phyloP scores from a whole-genome alignment of 1,140 invertebrate genomes.

The Holotrichia oblita region DNA sequence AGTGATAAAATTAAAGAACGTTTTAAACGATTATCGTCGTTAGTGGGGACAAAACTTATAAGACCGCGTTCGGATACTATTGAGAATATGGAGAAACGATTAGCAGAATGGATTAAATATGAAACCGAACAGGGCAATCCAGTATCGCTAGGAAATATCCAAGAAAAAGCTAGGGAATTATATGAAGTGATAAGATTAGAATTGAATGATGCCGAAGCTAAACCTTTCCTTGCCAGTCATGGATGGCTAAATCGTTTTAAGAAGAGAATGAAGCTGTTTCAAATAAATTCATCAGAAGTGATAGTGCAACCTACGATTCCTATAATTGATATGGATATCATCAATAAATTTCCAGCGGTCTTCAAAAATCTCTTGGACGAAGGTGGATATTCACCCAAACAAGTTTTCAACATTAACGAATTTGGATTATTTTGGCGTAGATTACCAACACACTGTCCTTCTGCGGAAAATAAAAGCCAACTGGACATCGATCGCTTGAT shows the following conservation, averaged over 20 bases:
- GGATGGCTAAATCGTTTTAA: conserved; percentile 3
- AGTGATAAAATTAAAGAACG: conserved; percentile 23
- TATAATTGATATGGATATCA: neutral
- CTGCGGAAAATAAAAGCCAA: conserved; percentile 57
- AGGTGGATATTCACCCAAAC: too few relatives aligned
- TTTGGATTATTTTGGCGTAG: too few relatives aligned
- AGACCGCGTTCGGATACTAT: neutral
- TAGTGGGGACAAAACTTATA: neutral
- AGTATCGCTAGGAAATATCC: neutral
- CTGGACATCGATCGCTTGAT: conserved; percentile 57
- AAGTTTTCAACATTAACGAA: too few relatives aligned
- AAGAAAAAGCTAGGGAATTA: conserved; percentile 9
- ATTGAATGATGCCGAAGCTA: too few relatives aligned
- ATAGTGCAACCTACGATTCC: too few relatives aligned
- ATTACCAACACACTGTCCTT: conserved; percentile 53
- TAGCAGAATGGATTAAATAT: conserved; percentile 22
- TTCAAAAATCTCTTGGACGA: too few relatives aligned
- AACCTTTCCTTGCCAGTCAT: too few relatives aligned
- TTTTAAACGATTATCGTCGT: neutral
- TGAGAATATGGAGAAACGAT: too few relatives aligned
- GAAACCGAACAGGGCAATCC: neutral
- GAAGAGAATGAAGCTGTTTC: conserved; percentile 2
- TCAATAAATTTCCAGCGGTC: neutral
- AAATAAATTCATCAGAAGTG: neutral
- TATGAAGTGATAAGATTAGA: neutral